These are phyloP conservation scores for Hippopotamus amphibius DNA, from an alignment of 2,113 vertebrate species.

Conservation along the genomic window DNA sequence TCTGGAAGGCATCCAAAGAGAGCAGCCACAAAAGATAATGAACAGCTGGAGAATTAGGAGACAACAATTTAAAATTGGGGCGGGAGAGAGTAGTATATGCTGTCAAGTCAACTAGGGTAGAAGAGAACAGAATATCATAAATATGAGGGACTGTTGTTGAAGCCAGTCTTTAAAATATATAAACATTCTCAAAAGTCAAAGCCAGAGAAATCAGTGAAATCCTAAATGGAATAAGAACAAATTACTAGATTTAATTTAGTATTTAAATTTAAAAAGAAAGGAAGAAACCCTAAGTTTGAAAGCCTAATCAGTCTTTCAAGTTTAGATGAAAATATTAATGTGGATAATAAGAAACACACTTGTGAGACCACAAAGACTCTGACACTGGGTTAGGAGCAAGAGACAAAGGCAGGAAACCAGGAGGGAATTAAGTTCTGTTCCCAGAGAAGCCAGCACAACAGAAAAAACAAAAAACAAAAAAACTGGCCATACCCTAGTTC, in stretches of 20 bases:
- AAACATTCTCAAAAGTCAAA: constrained; percentile 40
- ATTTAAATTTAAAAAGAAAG: too few species aligned
- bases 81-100: background rate
- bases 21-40: constrained; percentile 57
- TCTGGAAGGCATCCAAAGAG: constrained; percentile 50
- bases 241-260: background rate
- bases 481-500: background rate
- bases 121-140: background rate
- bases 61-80: background rate
- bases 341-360: background rate
- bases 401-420: background rate
- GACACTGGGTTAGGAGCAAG: background rate
- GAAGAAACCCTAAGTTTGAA: background rate
- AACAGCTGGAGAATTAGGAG: constrained; percentile 55
- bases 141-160: background rate
- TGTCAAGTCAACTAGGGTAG: background rate
- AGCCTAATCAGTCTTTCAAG: background rate
- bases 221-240: background rate
- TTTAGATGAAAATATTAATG: constrained; percentile 15
- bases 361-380: background rate
- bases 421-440: background rate
- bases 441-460: background rate
- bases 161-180: background rate
- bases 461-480: background rate
- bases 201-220: constrained; percentile 24